Base-by-base conservation (phyloP, 2,113 vertebrate genomes). In the Ascaphus truei region DNA sequence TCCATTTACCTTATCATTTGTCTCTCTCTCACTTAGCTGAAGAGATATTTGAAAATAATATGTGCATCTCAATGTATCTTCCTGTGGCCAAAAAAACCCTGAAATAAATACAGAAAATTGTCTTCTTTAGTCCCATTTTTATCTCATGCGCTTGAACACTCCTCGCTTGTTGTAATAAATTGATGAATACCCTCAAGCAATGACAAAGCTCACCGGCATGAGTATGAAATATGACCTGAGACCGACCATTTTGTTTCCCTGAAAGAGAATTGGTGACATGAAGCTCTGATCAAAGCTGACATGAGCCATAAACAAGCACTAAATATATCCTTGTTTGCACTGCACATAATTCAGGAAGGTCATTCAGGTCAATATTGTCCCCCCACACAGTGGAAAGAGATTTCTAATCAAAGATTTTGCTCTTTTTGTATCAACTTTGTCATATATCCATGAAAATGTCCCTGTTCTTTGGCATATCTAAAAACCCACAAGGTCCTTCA, bases 401-500 rank as follows among this genome's bases (percentile, higher is more conserved):
- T 71, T 60, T 71, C 61, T 69, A 68, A 59, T 60, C 22, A 68
- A 68, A 68, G 25, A 3, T 47, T 37, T 37, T 37, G 16, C 59
- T 50, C 29, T 15, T 39, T 60, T 61, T 71, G 53, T 61, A 61
- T 20, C 33, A 52, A 27, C 34, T 61, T 45, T 71, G 45, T 61
- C 67, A 71, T 22, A 23, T 33, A 31, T 51, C 47, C 47, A 61
- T 41, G 25, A 71, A 59, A 61, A 51, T 61, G 47, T 52, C 45
- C 43, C 57, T 69, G 45, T 43, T 51, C 34, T 37, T 34, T 71
- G 57, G 33, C 25, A 41, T 41, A 18, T 37, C 25, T 41, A 48
- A 53, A 29, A 68, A 33, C 41, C 33, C 45, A 60, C 25, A 71
- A 61, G 67, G 57, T 71, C 67, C 67, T 71, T 61, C 55, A 71